Base-by-base conservation (phyloP, 2,797 vertebrate genomes). In the Takifugu rubripes region DNA sequence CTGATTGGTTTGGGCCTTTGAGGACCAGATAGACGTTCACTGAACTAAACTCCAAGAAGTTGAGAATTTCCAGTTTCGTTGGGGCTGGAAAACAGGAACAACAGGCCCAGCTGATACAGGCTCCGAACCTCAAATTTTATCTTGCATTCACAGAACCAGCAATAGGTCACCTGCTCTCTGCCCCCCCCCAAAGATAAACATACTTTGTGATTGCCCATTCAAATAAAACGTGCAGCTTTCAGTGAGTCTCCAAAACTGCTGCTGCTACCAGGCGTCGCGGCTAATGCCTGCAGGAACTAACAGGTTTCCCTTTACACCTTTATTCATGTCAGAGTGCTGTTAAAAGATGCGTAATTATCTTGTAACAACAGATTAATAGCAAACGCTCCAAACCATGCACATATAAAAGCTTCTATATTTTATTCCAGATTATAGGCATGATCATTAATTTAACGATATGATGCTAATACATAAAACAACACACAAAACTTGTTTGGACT, bases 1-100 rank as follows among this genome's bases (percentile, higher is more conserved):
- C 55, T 86, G 86, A 88, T 88, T 86, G 82, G 78, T 79, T 75
- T 85, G 77, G 79, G 84, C 68, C 79, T 87, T 73, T 73, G 84
- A 79, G 78, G 64, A 61, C 16, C 44, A 81, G 74, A 80, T 67
- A 71, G 63, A 54, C 59, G 49, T 56, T 66, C 73, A 68, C 61
- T 57, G 66, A 70, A 74, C 81, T 77, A 80, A 56, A 58, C 51
- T 53, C 48, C 52, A 68, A 66, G 52, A 66, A 64, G 68, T 11
- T 21, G 16, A n/a, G 17, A 72, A 68, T 61, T 64, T 42, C 56
- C 63, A 62, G 61, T 65, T 67, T 55, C 76, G 60, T 81, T 77
- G 77, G 52, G 49, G 48, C 58, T 64, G 61, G 61, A 57, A 49
- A 61, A 67, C 73, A 51, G 50, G 49, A 72, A 46, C 26, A 44